Conservation (phyloP, 2,888 invertebrate species). For the Meiosimyza platycephala region DNA sequence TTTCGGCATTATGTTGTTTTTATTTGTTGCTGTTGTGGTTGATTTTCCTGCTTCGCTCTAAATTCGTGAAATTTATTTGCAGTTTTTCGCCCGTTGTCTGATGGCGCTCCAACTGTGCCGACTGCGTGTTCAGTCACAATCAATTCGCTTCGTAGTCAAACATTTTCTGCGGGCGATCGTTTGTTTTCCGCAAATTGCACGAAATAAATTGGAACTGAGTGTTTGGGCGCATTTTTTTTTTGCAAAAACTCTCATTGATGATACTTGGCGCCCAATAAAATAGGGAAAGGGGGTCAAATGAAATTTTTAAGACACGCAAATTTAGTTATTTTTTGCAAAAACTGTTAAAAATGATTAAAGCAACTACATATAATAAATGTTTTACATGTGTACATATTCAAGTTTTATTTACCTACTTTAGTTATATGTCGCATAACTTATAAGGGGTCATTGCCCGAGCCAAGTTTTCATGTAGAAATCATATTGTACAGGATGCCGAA, state of each 20-base stretch:
- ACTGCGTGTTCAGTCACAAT: constrained; percentile 33
- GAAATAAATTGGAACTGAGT: constrained; percentile 16
- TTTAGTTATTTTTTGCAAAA: not conserved
- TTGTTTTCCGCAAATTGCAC: constrained; percentile 29
- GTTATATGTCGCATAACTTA: too few species aligned
- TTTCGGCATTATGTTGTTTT: not conserved
- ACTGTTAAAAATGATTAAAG: too few species aligned
- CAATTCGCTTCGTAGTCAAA: constrained; percentile 24
- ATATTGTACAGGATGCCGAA: too few species aligned
- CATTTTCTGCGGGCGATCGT: constrained; percentile 28
- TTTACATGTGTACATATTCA: too few species aligned
- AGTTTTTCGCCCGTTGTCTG: constrained; percentile 23
- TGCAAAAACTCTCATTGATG: not conserved
- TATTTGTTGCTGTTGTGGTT: constrained; percentile 5
- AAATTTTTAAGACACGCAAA: too few species aligned
- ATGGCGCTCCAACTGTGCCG: constrained; percentile 7
- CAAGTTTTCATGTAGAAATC: too few species aligned
- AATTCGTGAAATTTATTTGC: constrained; percentile 26
- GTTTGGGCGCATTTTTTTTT: not conserved
- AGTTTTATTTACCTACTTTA: too few species aligned
- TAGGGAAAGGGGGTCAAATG: too few species aligned
- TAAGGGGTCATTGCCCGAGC: too few species aligned
- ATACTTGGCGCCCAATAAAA: constrained; percentile 11
- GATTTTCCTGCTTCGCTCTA: constrained; percentile 18
- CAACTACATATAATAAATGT: too few species aligned